A percentile compares a stretch with the other conserved stretches of the same genome.
Evolutionary conservation across 1,140 invertebrate species (phyloP).

Genomic region (Laupala kohalensis): DNA sequence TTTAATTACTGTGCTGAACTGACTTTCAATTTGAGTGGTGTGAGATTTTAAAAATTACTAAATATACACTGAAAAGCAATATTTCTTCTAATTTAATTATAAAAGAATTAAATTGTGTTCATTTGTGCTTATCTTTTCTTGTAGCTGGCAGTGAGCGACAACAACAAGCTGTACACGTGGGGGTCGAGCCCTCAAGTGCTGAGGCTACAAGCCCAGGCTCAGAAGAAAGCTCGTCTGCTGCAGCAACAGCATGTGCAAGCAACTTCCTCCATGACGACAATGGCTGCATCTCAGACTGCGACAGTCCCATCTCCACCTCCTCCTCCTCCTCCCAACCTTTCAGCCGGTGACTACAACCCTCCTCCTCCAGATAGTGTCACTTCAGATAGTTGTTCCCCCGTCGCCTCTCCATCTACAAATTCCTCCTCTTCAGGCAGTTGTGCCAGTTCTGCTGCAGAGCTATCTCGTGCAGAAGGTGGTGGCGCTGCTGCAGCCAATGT

Average conservation of each 20-base stretch:
- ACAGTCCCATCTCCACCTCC: not conserved
- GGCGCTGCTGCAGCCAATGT: no score
- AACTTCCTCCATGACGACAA: not conserved
- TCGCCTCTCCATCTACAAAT: no score
- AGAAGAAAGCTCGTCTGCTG: conserved; percentile 38
- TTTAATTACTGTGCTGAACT: no score
- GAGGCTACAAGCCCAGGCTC: conserved; percentile 48
- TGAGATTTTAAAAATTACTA: no score
- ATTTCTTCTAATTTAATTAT: no score
- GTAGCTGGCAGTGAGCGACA: conserved; percentile 52
- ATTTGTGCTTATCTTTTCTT: conserved; percentile 17
- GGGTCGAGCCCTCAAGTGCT: conserved; percentile 65
- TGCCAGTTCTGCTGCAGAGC: not conserved
- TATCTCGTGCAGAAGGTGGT: not conserved
- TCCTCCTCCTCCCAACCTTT: not conserved
- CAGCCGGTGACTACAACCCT: not conserved
- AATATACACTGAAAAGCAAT: no score
- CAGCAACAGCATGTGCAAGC: conserved; percentile 26
- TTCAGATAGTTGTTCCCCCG: no score
- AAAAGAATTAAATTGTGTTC: not conserved
- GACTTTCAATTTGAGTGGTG: no score
- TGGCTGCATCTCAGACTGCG: not conserved
- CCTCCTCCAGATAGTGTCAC: no score
- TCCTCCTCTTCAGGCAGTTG: not conserved
- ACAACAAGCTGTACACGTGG: conserved; percentile 60